Evolutionary conservation across 2,113 vertebrate species (phyloP), one percentile per base, ranked within the genome.

Genomic region (Cebidichthys violaceus): DNA sequence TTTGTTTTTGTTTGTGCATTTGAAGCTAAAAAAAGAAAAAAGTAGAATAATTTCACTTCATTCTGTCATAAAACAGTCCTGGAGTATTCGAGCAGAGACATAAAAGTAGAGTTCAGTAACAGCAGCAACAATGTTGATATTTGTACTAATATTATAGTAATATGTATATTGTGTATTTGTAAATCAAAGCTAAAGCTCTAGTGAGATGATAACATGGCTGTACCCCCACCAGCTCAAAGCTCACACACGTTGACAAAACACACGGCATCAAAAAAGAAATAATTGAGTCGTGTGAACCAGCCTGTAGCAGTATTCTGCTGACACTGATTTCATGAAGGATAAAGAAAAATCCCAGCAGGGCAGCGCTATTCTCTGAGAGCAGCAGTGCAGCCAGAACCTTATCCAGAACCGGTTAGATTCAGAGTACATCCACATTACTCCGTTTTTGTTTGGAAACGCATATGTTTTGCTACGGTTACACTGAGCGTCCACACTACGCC

Each of bases 231-330:
- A 37, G 43, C 47, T 33, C 0, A 62, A 70, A 69, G 71, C 37
- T 39, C 35, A 27, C 41, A 43, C 37, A 22, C 55, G 50, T n/a
- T 33, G 0, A 69, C 55, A n/a, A 17, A 72, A 47, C n/a, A 17
- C 45, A 41, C 2, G 1, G 52, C 33, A 47, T 60, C 37, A 70
- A 81, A 69, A 57, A 70, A 69, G 47, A 7, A 37, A 71, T 17
- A 60, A 72, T 41, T 4, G 13, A 65, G 24, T 22, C 2, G 6
- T 43, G 0, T 65, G 31, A 77, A 62, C 2, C 62, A 65, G 82
- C 57, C 77, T 69, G 47, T 45, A 55, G 54, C 65, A 67, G 45
- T 62, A 27, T 86, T 92, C 77, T 81, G 83, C 86, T 90, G 85
- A 85, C 77, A 27, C 70, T 59, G 68, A 86, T 81, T 79, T 82